These are phyloP conservation scores for Sebastes dallii DNA, from an alignment of 2,797 vertebrate genomes.

Conservation along the genomic window DNA sequence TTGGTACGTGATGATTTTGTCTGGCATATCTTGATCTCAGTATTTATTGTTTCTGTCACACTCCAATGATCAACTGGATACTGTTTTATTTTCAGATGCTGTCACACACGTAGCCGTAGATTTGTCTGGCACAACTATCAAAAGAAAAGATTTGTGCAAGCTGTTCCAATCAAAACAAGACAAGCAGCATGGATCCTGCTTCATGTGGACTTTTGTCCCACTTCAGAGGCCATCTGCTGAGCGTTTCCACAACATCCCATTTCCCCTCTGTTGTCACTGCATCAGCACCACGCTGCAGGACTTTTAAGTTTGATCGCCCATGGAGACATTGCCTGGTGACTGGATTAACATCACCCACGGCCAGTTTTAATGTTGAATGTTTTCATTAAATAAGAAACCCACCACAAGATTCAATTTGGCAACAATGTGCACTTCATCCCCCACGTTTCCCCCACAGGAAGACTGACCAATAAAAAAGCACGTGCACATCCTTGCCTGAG, in stretches of 20 bases:
- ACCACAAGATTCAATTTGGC: background rate
- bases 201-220: conserved; percentile 5
- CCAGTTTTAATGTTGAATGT: background rate
- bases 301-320: background rate
- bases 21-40: background rate
- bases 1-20: background rate
- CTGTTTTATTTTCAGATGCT: background rate
- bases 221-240: conserved; percentile 36
- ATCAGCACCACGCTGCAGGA: background rate
- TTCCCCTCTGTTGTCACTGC: background rate
- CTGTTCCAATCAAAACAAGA: background rate
- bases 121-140: background rate
- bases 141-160: background rate
- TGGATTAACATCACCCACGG: background rate
- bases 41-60: background rate
- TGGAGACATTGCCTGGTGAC: background rate
- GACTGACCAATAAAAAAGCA: background rate
- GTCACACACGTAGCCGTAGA: background rate
- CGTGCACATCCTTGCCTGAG: background rate
- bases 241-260: background rate
- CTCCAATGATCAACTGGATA: background rate
- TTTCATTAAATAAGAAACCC: background rate
- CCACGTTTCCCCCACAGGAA: background rate
- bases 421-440: background rate
- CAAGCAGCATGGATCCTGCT: background rate